Base-by-base conservation (phyloP, 2,888 invertebrate species). In the Ormyrus rosae region DNA sequence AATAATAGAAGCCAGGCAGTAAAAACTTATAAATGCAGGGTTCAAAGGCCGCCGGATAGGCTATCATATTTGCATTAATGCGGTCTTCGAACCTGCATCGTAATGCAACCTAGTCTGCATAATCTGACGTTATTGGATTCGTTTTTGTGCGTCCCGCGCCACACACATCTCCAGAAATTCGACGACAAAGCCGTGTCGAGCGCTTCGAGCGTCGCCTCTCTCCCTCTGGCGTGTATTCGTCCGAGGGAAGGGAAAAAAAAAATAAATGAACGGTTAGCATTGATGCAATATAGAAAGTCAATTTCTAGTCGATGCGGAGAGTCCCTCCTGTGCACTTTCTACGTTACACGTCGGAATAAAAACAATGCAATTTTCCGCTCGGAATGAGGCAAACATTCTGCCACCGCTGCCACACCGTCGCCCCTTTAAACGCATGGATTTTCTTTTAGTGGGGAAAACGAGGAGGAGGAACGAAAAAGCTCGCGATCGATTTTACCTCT, bases 1-100 rank as follows among this genome's bases (percentile, higher is more conserved):
- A 63, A 45, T 5, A 46, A 11, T 46, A 64, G 34, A 51, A 75
- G 56, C 19, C 56, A 45, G 58, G n/a, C 77, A 50, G 65, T 71
- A 58, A 55, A 78, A 65, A 78, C 65, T 71, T 71, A 65, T 71
- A 71, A 71, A 78, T 50, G 60, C 45, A 65, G 53, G 53, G 71
- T 65, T 70, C 60, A 72, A 58, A 67, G 72, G 60, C 65, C 65
- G 34, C 11, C 6, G 67, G 13, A 55, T 70, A 63, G 63, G 50
- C 58, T 63, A 67, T 19, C 70, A 70, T 34, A 34, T 48, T 70
- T 64, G 77, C 77, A 69, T 77, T 77, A 70, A 58, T 72, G 67
- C 60, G 60, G 67, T 67, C 78, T 78, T 78, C 72, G 65, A 67
- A 67, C 60, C 72, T 67, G 7, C 61, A 69, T 60, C 53, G 11